Conservation (phyloP, 2,113 vertebrate genomes). For the Spheniscus mendiculus region DNA sequence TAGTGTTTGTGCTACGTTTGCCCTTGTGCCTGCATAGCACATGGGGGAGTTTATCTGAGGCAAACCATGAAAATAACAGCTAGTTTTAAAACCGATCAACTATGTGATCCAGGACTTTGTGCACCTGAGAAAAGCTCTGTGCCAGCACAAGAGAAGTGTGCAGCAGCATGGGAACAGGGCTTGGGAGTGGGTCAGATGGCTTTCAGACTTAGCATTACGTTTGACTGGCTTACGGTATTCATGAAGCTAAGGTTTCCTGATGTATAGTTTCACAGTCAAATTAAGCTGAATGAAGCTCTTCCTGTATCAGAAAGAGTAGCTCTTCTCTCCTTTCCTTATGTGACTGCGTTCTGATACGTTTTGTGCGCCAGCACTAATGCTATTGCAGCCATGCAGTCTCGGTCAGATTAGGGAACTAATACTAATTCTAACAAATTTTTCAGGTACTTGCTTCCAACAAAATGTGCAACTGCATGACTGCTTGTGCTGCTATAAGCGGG, state of each 20-base stretch:
- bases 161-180: background rate
- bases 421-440: background rate
- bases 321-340: background rate
- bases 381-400: background rate
- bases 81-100: background rate
- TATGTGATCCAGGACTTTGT: background rate
- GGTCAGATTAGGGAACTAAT: background rate
- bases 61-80: background rate
- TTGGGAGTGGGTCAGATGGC: background rate
- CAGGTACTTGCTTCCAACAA: background rate
- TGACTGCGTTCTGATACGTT: background rate
- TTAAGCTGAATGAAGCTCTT: background rate
- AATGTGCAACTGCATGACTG: background rate
- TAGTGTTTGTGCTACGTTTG: background rate
- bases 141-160: background rate
- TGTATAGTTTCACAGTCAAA: background rate
- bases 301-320: background rate
- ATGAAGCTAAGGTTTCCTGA: background rate
- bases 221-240: background rate
- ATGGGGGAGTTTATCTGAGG: background rate
- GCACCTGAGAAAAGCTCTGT: background rate
- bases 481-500: fast-evolving
- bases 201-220: background rate
- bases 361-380: background rate
- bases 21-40: background rate